Evolutionary conservation across 2,797 vertebrate species (phyloP).

Genomic region (Fistularia tabacaria): DNA sequence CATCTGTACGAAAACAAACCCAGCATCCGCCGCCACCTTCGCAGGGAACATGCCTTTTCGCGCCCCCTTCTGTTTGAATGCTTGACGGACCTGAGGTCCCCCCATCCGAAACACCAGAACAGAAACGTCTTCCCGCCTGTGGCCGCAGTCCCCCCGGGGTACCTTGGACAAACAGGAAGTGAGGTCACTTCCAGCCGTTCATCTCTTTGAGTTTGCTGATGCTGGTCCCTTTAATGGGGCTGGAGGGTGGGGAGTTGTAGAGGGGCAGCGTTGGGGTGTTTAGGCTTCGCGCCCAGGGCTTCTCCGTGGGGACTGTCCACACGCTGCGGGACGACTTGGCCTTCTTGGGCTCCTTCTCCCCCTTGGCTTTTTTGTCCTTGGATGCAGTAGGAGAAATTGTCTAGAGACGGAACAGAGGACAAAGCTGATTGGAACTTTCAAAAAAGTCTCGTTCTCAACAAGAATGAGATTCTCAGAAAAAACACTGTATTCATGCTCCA

Average conservation of each 20-base stretch:
- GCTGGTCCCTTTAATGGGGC: constrained; percentile 61
- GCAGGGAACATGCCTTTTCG: no score
- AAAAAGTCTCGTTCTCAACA: no score
- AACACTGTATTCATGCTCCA: no score
- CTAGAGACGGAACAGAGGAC: constrained; percentile 42
- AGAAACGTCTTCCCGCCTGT: no score
- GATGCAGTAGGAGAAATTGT: constrained; percentile 48
- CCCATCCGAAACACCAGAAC: no score
- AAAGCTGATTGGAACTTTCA: constrained; percentile 3
- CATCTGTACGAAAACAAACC: no score
- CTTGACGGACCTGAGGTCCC: no score
- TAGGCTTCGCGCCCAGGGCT: constrained; percentile 51
- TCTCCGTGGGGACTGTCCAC: constrained; percentile 66
- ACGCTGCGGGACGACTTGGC: constrained; percentile 37
- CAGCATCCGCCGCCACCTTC: no score
- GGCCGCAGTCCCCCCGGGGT: not conserved
- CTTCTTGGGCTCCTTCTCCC: constrained; percentile 17
- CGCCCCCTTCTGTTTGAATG: no score
- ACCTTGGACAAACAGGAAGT: not conserved
- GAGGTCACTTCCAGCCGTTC: constrained; percentile 70
- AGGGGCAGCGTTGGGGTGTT: constrained; percentile 65
- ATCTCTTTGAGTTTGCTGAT: constrained; percentile 69
- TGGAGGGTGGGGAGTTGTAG: constrained; percentile 57
- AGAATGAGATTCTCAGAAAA: not conserved
- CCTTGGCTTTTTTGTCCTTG: constrained; percentile 58